Percentiles rank a stretch among this genome's conserved stretches.
phyloP scores from a whole-genome alignment of 2,797 vertebrate species.

The Rhodeus uyekii region DNA sequence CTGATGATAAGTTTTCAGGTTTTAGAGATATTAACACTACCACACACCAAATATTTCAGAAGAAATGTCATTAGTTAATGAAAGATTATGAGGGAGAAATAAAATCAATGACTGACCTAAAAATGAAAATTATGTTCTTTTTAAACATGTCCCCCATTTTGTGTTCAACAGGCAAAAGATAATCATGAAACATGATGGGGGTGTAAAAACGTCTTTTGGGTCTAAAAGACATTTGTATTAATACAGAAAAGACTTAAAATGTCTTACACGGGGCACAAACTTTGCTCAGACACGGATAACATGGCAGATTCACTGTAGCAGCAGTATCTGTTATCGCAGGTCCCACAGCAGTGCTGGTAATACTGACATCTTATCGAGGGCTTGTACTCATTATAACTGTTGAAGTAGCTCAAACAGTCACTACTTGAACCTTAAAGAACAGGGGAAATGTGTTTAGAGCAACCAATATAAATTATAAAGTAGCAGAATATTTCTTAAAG shows the following conservation, averaged over 20 bases:
- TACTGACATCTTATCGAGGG: accelerated
- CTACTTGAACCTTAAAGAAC: background rate
- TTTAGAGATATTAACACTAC: too few relatives aligned
- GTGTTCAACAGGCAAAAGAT: background rate
- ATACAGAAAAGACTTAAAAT: background rate
- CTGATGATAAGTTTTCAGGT: too few relatives aligned
- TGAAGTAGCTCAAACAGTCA: accelerated
- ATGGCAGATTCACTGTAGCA: accelerated
- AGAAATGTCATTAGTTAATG: too few relatives aligned
- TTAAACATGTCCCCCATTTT: too few relatives aligned
- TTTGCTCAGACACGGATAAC: conserved; percentile 46
- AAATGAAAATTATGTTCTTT: too few relatives aligned
- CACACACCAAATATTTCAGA: too few relatives aligned
- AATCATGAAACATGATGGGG: background rate
- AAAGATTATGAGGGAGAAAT: too few relatives aligned
- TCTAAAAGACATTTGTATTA: background rate
- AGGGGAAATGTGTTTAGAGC: background rate
- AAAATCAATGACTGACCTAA: too few relatives aligned
- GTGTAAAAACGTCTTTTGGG: background rate
- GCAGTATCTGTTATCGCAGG: conserved; percentile 59
- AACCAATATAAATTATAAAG: background rate
- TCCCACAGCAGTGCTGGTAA: conserved; percentile 4
- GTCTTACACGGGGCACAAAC: conserved; percentile 3
- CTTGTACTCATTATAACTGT: accelerated
- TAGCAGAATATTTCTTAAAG: background rate